Conservation (phyloP, 2,113 vertebrate genomes). For the Anser cygnoides region DNA sequence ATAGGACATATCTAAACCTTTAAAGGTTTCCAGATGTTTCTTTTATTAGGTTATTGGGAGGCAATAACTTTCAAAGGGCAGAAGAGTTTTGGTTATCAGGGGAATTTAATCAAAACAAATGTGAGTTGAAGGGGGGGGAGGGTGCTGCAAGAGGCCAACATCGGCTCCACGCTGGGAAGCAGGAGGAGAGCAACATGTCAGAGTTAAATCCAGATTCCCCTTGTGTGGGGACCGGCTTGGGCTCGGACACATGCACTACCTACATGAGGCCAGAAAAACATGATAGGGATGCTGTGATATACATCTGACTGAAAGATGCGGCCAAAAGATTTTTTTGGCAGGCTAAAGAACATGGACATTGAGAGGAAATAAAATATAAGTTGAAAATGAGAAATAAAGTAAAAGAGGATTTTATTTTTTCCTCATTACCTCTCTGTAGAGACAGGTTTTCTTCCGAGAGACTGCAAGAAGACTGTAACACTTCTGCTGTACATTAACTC, state of each 20-base stretch:
- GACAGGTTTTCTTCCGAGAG: neutral
- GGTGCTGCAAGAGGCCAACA: neutral
- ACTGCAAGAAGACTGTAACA: neutral
- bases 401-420: neutral
- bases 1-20: neutral
- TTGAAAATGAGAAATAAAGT: neutral
- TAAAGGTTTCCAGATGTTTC: conserved; percentile 19
- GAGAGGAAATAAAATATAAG: neutral
- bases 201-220: neutral
- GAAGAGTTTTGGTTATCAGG: neutral
- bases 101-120: neutral
- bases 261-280: neutral
- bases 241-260: fast-evolving
- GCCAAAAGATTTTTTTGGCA: neutral
- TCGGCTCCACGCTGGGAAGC: neutral
- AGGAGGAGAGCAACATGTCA: neutral
- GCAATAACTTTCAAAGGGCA: conserved; percentile 6
- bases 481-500: neutral
- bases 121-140: neutral
- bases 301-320: neutral
- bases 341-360: neutral
- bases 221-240: neutral
- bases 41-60: neutral
- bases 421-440: neutral
- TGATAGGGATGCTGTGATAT: neutral